These are phyloP conservation scores for Fukomys damarensis DNA, from an alignment of 2,113 vertebrate genomes.

Conservation along the genomic window DNA sequence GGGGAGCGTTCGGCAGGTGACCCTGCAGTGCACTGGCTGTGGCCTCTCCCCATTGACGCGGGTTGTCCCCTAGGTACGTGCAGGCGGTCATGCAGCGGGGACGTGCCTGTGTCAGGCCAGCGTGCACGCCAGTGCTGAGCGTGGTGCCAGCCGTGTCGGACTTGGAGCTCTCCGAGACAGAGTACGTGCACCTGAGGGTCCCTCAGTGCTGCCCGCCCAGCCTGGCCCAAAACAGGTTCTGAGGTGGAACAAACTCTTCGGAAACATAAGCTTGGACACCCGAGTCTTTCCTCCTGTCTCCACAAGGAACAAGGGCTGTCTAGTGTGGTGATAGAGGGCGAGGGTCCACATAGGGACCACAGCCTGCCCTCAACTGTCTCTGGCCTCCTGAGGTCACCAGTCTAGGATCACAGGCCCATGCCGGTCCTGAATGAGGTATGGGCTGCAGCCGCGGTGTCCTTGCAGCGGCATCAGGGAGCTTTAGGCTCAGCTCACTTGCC, in stretches of 20 bases:
- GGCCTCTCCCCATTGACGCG: conserved; percentile 36
- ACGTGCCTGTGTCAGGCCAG: conserved; percentile 88
- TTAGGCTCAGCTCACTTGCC: background rate
- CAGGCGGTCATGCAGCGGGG: conserved; percentile 94
- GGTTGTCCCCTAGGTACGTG: conserved; percentile 91
- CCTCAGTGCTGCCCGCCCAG: background rate
- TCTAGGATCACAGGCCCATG: background rate
- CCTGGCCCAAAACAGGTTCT: background rate
- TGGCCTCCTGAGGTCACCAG: background rate
- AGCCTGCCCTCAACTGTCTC: background rate
- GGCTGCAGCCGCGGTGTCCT: background rate
- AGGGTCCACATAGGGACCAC: accelerated
- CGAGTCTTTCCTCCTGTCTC: background rate
- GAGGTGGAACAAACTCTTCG: background rate
- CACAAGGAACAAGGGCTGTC: background rate
- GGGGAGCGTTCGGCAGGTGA: background rate
- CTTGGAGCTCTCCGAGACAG: conserved; percentile 90
- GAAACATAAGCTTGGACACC: background rate
- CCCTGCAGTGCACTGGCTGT: background rate
- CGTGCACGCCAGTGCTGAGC: conserved; percentile 86
- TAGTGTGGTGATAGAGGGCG: background rate
- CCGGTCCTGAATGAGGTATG: background rate
- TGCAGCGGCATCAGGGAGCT: background rate
- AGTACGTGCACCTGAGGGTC: conserved; percentile 86
- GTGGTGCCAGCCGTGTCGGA: conserved; percentile 91